Evolutionary conservation across 2,797 vertebrate genomes (phyloP).

Genomic region (Notoglanidium macrostoma): DNA sequence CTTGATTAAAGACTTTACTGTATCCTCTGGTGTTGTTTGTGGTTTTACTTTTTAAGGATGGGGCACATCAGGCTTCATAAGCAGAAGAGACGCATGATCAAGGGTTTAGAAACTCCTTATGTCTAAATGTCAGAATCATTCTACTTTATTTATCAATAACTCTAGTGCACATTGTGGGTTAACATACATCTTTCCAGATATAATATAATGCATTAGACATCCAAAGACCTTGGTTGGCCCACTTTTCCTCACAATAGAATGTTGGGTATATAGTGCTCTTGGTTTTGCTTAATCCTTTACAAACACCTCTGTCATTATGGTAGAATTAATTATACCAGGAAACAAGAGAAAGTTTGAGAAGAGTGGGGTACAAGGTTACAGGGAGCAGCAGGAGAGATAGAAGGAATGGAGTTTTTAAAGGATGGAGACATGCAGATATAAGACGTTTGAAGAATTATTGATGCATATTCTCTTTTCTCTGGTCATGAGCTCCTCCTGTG

Average conservation of each 20-base stretch:
- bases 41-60: constrained; percentile 76
- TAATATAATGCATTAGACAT: neutral
- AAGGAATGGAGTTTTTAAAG: constrained; percentile 42
- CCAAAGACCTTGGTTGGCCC: neutral
- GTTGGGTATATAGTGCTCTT: neutral
- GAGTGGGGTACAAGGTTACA: constrained; percentile 29
- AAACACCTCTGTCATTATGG: neutral
- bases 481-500: constrained; percentile 72
- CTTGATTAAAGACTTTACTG: constrained; percentile 96
- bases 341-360: neutral
- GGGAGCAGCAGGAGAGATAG: constrained; percentile 55
- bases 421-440: constrained; percentile 64
- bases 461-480: constrained; percentile 78
- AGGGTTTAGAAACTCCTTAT: constrained; percentile 16
- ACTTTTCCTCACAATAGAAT: neutral
- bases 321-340: neutral
- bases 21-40: constrained; percentile 92
- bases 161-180: neutral
- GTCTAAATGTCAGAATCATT: constrained; percentile 3
- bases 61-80: constrained; percentile 37
- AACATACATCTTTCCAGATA: neutral
- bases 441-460: constrained; percentile 52
- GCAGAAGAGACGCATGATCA: constrained; percentile 27
- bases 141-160: neutral
- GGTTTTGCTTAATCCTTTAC: neutral